A percentile compares a stretch with the other conserved stretches of the same genome.
These are phyloP conservation scores for Fulica atra DNA, from an alignment of 2,113 vertebrate genomes.

Conservation along the genomic window DNA sequence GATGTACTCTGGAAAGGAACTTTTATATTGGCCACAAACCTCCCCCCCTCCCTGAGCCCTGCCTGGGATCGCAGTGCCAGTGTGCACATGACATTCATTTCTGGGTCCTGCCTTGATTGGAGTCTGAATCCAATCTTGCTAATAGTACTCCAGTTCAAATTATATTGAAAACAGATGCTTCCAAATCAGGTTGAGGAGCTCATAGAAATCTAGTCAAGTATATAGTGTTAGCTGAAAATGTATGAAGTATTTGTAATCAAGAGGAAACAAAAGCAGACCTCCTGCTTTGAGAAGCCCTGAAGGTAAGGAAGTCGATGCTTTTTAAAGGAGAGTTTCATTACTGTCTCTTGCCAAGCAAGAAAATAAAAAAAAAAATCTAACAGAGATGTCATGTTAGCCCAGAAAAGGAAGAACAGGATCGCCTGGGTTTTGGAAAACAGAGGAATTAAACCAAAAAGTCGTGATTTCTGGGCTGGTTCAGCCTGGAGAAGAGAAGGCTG, in stretches of 20 bases:
- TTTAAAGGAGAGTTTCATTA: background rate
- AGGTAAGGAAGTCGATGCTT: conserved; percentile 31
- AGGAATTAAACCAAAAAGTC: background rate
- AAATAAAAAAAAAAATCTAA: background rate
- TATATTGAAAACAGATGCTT: conserved; percentile 77
- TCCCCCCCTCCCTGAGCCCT: background rate
- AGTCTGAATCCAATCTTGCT: conserved; percentile 73
- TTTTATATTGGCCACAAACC: conserved; percentile 11
- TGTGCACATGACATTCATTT: conserved; percentile 69
- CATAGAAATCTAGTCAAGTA: conserved; percentile 20
- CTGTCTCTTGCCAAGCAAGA: conserved; percentile 22
- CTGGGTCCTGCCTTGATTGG: conserved; percentile 68
- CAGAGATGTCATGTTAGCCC: background rate
- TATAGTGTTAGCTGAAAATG: conserved; percentile 11
- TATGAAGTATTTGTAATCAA: conserved; percentile 62
- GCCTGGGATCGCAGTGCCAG: conserved; percentile 2
- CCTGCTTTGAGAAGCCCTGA: conserved; percentile 52
- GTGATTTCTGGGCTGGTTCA: background rate
- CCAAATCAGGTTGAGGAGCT: conserved; percentile 58
- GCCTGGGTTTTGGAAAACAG: background rate
- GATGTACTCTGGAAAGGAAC: conserved; percentile 2
- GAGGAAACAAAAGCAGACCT: conserved; percentile 53
- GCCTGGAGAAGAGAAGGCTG: too few species aligned
- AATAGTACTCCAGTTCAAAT: conserved; percentile 63
- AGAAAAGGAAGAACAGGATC: background rate